These are phyloP conservation scores for Halcyon senegalensis DNA, from an alignment of 2,113 vertebrate genomes.

Conservation along the genomic window DNA sequence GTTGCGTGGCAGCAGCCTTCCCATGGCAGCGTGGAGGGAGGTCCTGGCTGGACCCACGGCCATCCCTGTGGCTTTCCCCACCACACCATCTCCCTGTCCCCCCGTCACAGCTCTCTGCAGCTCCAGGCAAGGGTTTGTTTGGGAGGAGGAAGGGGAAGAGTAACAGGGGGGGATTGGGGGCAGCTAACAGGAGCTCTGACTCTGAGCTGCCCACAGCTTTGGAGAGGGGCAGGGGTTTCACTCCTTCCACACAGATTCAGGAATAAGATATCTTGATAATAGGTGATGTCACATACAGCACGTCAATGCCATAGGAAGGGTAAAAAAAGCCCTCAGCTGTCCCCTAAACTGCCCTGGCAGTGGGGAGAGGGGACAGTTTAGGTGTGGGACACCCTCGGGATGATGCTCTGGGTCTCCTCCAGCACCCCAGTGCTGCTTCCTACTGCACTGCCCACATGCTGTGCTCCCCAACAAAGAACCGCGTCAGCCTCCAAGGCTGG, in stretches of 20 bases:
- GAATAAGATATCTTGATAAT: fast-evolving
- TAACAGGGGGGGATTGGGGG: background rate
- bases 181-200: background rate
- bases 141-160: background rate
- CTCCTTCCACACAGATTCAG: fast-evolving
- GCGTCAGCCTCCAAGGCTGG: background rate
- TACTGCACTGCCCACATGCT: background rate
- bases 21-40: fast-evolving
- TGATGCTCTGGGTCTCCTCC: background rate
- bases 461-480: background rate
- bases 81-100: background rate
- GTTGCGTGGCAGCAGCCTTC: background rate
- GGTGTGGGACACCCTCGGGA: fast-evolving
- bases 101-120: background rate
- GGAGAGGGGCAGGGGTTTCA: background rate
- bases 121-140: background rate
- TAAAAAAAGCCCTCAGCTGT: background rate
- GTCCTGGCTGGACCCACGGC: background rate
- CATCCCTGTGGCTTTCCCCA: background rate
- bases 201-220: background rate
- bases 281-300: background rate
- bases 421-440: background rate
- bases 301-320: background rate
- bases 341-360: background rate
- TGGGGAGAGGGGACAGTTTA: background rate